These are phyloP conservation scores for Drosophila biarmipes DNA, from an alignment of 1,140 invertebrate genomes.

Conservation along the genomic window DNA sequence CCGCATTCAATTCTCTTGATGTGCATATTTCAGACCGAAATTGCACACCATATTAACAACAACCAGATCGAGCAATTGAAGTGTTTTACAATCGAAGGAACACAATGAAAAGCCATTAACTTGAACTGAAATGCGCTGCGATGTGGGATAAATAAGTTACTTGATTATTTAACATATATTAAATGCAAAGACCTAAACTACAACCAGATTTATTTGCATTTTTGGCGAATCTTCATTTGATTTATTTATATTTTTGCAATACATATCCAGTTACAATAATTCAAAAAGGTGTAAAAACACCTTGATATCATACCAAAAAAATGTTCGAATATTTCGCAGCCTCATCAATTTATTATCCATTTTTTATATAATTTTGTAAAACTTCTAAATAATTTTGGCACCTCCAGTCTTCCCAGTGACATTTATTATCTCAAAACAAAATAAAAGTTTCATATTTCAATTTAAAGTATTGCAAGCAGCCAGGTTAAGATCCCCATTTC, in stretches of 20 bases:
- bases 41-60: slow-evolving; percentile 46
- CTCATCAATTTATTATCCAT: not conserved
- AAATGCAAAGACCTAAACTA: not conserved
- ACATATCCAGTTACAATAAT: slow-evolving; percentile 1
- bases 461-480: slow-evolving; percentile 4
- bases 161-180: not conserved
- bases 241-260: not conserved
- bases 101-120: slow-evolving; percentile 40
- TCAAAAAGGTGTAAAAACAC: not conserved
- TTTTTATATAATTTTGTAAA: not conserved
- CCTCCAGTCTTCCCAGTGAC: not conserved
- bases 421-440: not conserved
- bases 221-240: not conserved
- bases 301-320: not conserved
- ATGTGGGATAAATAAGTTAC: slow-evolving; percentile 23
- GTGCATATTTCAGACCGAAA: slow-evolving; percentile 3
- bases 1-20: slow-evolving; percentile 12
- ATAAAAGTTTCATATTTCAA: not conserved
- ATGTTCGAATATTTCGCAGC: not conserved
- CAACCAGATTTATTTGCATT: not conserved
- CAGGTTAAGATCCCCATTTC: not conserved
- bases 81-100: slow-evolving; percentile 42
- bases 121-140: slow-evolving; percentile 11
- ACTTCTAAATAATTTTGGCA: not conserved
- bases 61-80: slow-evolving; percentile 57